Evolutionary conservation across 2,888 invertebrate species (phyloP).

Genomic region (Empis stercorea): DNA sequence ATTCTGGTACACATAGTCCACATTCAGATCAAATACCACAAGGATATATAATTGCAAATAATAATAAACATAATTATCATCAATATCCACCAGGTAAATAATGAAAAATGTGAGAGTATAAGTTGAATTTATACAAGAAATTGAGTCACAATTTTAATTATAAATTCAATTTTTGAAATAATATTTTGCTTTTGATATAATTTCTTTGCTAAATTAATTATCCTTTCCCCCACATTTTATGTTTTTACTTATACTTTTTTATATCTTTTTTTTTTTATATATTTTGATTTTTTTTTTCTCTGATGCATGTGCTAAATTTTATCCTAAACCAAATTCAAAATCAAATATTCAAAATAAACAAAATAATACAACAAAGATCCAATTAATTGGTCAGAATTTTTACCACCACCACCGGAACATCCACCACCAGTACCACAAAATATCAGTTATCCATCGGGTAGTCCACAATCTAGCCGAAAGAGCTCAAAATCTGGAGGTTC

Average conservation of each 20-base stretch:
- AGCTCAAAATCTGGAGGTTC: constrained; percentile 36
- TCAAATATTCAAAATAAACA: too few species aligned
- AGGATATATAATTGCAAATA: constrained; percentile 17
- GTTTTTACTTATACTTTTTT: constrained; percentile 3
- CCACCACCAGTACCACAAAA: constrained; percentile 41
- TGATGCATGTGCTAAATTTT: constrained; percentile 5
- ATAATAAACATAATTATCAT: constrained; percentile 24
- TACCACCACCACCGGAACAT: constrained; percentile 47
- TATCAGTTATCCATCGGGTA: constrained; percentile 30
- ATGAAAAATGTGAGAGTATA: too few species aligned
- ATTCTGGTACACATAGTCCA: constrained; percentile 36
- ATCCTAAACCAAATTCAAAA: not conserved
- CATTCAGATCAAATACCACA: constrained; percentile 28
- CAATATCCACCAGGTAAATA: constrained; percentile 32
- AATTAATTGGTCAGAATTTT: constrained; percentile 45
- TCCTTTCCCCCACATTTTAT: too few species aligned
- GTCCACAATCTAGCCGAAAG: constrained; percentile 34
- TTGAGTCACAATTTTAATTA: too few species aligned
- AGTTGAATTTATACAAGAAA: too few species aligned
- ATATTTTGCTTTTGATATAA: too few species aligned
- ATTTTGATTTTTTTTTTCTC: constrained; percentile 2
- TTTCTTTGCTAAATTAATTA: too few species aligned
- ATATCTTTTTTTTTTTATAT: not conserved
- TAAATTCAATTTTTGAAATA: too few species aligned
- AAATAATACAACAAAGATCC: constrained; percentile 21